phyloP scores from a whole-genome alignment of 2,797 vertebrate species.

The Sebastes vulpes region DNA sequence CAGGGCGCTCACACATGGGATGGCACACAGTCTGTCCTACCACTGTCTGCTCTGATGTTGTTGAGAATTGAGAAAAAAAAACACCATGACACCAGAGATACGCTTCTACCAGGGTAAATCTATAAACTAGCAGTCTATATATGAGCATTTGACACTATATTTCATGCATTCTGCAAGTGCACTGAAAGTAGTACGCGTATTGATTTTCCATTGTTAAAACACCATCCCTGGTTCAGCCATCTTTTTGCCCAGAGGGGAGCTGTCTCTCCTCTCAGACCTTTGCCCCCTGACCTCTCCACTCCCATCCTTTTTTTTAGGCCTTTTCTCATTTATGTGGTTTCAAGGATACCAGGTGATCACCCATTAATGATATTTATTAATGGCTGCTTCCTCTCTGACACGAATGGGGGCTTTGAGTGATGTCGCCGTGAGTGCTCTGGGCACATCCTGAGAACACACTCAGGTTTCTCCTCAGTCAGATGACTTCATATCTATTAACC shows the following conservation, averaged over 20 bases:
- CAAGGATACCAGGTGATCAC: constrained; percentile 77
- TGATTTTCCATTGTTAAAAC: constrained; percentile 77
- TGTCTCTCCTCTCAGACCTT: constrained; percentile 69
- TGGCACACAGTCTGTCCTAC: constrained; percentile 38
- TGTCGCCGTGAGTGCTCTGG: constrained; percentile 82
- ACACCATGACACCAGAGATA: constrained; percentile 21
- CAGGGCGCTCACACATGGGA: constrained; percentile 42
- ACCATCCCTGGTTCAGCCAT: constrained; percentile 54
- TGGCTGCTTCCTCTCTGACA: constrained; percentile 75
- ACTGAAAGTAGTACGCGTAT: constrained; percentile 55
- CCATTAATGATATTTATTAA: constrained; percentile 88
- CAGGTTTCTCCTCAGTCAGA: constrained; percentile 75
- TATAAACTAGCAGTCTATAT: constrained; percentile 23
- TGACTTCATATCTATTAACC: constrained; percentile 90
- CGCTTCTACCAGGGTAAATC: constrained; percentile 30
- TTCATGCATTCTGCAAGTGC: constrained; percentile 53
- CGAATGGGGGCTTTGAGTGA: constrained; percentile 72
- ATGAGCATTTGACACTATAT: constrained; percentile 39
- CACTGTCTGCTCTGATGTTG: constrained; percentile 50
- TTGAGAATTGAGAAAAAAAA: constrained; percentile 3
- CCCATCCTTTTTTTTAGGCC: constrained; percentile 61
- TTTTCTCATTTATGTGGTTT: constrained; percentile 75
- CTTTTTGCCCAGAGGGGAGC: constrained; percentile 58
- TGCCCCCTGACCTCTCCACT: constrained; percentile 74
- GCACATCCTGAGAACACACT: constrained; percentile 80